Evolutionary conservation across 2,888 invertebrate genomes (phyloP).

Genomic region (Mythimna loreyi): DNA sequence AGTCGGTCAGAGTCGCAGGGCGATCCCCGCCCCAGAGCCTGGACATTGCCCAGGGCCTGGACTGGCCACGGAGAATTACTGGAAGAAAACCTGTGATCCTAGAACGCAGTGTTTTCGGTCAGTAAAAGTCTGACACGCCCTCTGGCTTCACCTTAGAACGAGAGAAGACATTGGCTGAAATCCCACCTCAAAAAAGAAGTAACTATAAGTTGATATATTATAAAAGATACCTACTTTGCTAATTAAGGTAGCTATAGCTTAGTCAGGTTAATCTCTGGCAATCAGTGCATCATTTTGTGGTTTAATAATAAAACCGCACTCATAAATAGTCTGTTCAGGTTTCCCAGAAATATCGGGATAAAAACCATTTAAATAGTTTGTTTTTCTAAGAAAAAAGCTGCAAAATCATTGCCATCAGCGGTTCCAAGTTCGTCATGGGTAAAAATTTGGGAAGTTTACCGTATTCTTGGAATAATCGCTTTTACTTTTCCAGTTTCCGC

Average conservation of each 20-base stretch:
- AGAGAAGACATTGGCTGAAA: no score
- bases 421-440: constrained; percentile 4
- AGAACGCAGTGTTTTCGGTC: no score
- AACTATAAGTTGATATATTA: not conserved
- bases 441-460: constrained; percentile 31
- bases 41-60: no score
- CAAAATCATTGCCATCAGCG: not conserved
- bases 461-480: constrained; percentile 19
- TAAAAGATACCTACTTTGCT: not conserved
- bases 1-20: no score
- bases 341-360: constrained; percentile 15
- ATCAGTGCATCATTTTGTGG: constrained; percentile 2
- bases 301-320: constrained; percentile 12
- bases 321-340: constrained; percentile 1
- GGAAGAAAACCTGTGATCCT: no score
- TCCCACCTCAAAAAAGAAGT: no score
- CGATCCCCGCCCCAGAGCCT: no score
- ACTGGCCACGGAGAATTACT: no score
- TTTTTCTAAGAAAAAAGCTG: constrained; percentile 19
- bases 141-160: no score
- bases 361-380: constrained; percentile 17
- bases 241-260: not conserved
- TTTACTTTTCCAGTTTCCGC: constrained; percentile 37
- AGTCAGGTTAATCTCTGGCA: not conserved
- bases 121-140: no score